Evolutionary conservation across 1,140 invertebrate species (phyloP), one percentile per base, ranked within the genome.

Genomic region (Meloidogyne chitwoodi): DNA sequence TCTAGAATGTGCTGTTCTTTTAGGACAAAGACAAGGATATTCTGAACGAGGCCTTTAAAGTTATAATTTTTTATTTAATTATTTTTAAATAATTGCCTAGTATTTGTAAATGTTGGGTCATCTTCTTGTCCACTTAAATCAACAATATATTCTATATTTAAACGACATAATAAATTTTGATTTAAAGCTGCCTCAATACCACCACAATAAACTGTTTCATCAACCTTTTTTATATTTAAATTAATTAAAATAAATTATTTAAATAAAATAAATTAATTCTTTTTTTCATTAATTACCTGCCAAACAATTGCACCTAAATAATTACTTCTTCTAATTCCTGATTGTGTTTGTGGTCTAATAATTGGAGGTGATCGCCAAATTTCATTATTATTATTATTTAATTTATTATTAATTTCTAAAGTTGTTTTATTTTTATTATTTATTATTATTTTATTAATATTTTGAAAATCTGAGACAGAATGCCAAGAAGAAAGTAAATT

Each of bases 71-170:
- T 19, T 22, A 74, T 31, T 66, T 61, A n/a, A n/a, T 24, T 29
- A 27, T 44, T 8, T 27, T 8, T 11, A 22, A 19, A 22, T 19
- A 19, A 56, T 24, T 24, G 38, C 77, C 77, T n/a, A 24, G 19
- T 68, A 27, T 63, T 80, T 38, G 16, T 14, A 22, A 73, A 22
- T 12, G 64, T 14, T 44, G 73, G 65, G 14, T 81, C 80, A 29
- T 83, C 78, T 8, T 81, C 81, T 27, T 81, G 74, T 10, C 80
- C 81, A 65, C 79, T 81, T 29, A 81, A 67, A 76, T 81, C 80
- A 22, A 81, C 82, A 68, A 81, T 80, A 68, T 81, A 83, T 63
- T 81, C 81, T 31, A 81, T 81, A 31, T 81, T 81, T 48, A 81
- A 38, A 38, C 80, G 80, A 69, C 80, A 81, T 11, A 81, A 56